Evolutionary conservation across 2,888 invertebrate species (phyloP), one percentile per base, ranked within the genome.

Genomic region (Boloria euphrosyne): DNA sequence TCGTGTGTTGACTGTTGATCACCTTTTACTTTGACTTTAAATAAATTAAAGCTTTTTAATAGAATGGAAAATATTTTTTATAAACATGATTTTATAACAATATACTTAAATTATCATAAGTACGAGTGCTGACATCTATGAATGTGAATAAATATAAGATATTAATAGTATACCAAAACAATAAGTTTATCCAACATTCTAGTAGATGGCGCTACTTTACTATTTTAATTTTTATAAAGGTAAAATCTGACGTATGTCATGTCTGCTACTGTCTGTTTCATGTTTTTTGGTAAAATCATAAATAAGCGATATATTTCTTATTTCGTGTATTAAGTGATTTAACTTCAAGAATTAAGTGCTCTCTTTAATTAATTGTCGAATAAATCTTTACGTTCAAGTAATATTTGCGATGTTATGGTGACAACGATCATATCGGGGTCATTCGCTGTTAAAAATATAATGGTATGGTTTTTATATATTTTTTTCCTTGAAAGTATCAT

Each of bases 131-230:
- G 57, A 44, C 57, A 46, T 46, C 57, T 57, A 57, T n/a, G 6
- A 14, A 43, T 10, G 3, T 2, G 17, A 44, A 0, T 17, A 7
- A 7, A 46, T 22, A 46, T 44, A 10, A 0, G 13, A 18, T 17
- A 22, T 22, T 13, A 46, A 14, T n/a, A 5, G n/a, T n/a, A 10
- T 1, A n/a, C n/a, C 14, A 7, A 16, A 57, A 27, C n/a, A 5
- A 22, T 3, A 46, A 27, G 47, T 64, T 38, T 50, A 13, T 14
- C 2, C 31, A 62, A 47, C 60, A 50, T 43, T 55, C 73, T 72
- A 13, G 70, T 69, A 89, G 87, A 84, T 85, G 87, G 85, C 86
- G 81, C 68, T 57, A 67, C 18, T 10, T n/a, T 16, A 16, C 31
- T 76, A 84, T 84, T 51, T 53, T 67, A n/a, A n/a, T n/a, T n/a